Base-by-base conservation (phyloP, 2,888 invertebrate species). In the Rapana venosa region DNA sequence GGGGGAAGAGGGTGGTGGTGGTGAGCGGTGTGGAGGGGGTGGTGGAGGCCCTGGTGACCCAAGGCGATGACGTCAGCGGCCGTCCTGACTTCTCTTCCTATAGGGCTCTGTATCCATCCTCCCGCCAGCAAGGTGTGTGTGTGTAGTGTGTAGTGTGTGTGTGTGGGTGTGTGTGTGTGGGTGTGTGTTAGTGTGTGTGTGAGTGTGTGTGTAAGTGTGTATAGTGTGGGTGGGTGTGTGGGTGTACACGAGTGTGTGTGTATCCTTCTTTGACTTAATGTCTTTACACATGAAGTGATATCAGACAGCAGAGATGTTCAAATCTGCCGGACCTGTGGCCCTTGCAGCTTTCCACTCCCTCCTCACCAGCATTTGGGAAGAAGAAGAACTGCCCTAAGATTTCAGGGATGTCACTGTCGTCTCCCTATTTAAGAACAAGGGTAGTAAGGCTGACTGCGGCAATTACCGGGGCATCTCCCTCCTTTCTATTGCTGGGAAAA, bases 21-120 rank as follows among this genome's bases (percentile, higher is more conserved):
- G 92, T 93, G 6, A 93, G 93, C 87, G 93, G 94, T 6, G 84
- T 93, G 56, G 93, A 93, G 86, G 93, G 92, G 77, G 92, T 95
- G n/a, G 58, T 91, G 32, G 94, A 94, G 84, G 94, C 93, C 0
- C 92, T 95, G 30, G 89, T 92, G 8, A 90, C 92, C 17, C 90
- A 92, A 22, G 93, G 90, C 5, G 92, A 90, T 13, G 88, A 87
- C 11, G 92, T 93, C 89, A 90, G 92, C 61, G 93, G 92, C 15
- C 87, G 95, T 87, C 94, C 94, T n/a, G 89, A 92, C 58, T 91
- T 92, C 32, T 90, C 91, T 79, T 91, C 92, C 0, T 91, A 90
- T 35, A 83, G 92, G 81, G 74, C 91, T 26, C 89, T 94, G 87
- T 94, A 92, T 85, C 91, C 91, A 89, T 94, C 93, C 61, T 90